phyloP scores from a whole-genome alignment of 1,140 invertebrate species.

The Trinorchestia longiramus region DNA sequence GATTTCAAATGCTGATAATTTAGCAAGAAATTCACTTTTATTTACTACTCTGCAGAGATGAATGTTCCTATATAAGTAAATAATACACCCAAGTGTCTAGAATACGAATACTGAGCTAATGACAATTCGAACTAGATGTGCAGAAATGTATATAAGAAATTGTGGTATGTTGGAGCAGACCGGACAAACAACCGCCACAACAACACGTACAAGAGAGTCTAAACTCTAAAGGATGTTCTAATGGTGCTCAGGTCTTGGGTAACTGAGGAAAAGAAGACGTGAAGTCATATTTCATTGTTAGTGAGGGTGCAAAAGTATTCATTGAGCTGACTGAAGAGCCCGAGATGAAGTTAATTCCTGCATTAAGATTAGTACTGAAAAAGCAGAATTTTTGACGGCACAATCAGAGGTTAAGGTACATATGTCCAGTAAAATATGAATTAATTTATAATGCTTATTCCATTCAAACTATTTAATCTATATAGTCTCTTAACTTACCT shows the following conservation, averaged over 20 bases:
- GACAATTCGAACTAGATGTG: neutral
- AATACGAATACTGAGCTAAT: neutral
- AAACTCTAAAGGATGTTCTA: neutral
- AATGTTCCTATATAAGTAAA: neutral
- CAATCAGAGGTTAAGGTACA: neutral
- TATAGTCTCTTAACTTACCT: neutral
- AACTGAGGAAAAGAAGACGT: neutral
- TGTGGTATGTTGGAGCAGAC: neutral
- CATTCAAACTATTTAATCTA: neutral
- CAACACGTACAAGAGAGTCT: neutral
- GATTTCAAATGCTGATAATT: neutral
- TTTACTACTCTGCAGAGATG: neutral
- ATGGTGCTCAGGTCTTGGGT: neutral
- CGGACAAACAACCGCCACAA: neutral
- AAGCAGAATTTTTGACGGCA: neutral
- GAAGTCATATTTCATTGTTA: neutral
- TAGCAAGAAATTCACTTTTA: neutral
- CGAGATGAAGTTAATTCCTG: neutral
- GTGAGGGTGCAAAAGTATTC: neutral
- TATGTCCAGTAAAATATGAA: neutral
- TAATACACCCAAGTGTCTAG: neutral
- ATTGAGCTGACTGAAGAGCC: neutral
- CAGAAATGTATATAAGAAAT: neutral
- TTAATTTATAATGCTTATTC: neutral
- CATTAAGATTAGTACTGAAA: neutral